These are phyloP conservation scores for Odontocerum albicorne DNA, from an alignment of 2,888 invertebrate genomes.

Conservation along the genomic window DNA sequence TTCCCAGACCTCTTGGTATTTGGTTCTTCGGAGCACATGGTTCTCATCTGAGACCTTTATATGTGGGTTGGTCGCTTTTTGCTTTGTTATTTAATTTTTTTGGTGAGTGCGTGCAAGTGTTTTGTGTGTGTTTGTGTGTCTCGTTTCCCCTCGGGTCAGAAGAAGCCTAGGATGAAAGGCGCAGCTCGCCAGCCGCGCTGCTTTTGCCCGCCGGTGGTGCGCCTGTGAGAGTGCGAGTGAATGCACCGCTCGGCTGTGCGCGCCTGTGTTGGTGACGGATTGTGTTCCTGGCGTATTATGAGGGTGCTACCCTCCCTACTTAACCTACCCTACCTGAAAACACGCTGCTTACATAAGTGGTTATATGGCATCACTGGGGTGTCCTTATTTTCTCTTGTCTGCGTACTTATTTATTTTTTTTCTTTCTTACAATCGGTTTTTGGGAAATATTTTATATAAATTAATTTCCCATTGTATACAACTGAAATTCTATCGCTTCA, in stretches of 20 bases:
- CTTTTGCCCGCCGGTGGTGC: neutral
- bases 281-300: neutral
- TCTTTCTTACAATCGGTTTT: too few relatives aligned
- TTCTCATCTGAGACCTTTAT: too few relatives aligned
- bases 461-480: too few relatives aligned
- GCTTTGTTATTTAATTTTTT: neutral
- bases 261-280: neutral
- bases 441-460: too few relatives aligned
- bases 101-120: neutral
- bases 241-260: neutral
- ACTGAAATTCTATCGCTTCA: too few relatives aligned
- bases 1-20: too few relatives aligned
- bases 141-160: neutral
- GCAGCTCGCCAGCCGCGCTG: neutral
- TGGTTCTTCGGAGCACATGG: too few relatives aligned
- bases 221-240: neutral
- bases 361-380: conserved; percentile 12
- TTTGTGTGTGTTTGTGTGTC: neutral
- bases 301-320: neutral
- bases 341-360: conserved; percentile 12
- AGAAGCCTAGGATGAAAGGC: neutral
- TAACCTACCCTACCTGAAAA: conserved; percentile 12
- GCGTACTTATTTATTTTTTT: too few relatives aligned
- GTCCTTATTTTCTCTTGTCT: neutral
- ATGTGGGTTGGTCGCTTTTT: too few relatives aligned